These are phyloP conservation scores for Adelges cooleyi DNA, from an alignment of 1,140 invertebrate genomes.

Conservation along the genomic window DNA sequence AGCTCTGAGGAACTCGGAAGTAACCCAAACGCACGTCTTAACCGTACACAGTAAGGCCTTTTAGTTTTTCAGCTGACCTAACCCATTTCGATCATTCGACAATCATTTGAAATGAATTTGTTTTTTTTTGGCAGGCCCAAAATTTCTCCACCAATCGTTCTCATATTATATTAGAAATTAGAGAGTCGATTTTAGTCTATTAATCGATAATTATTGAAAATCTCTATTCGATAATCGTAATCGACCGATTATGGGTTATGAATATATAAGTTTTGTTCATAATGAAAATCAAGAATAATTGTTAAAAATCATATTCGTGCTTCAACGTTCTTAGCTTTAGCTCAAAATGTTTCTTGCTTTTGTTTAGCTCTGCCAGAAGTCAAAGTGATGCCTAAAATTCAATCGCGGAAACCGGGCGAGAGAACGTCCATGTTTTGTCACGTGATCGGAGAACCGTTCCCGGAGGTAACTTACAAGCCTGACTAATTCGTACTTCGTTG, in stretches of 20 bases:
- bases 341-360: constrained; percentile 13
- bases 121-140: too few relatives aligned
- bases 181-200: background rate
- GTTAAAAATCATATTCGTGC: too few relatives aligned
- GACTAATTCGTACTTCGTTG: background rate
- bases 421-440: constrained; percentile 57
- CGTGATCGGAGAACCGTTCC: constrained; percentile 56
- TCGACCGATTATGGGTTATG: too few relatives aligned
- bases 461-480: constrained; percentile 40
- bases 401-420: constrained; percentile 53
- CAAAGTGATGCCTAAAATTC: constrained; percentile 53
- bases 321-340: too few relatives aligned
- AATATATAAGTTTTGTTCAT: too few relatives aligned
- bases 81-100: background rate
- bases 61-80: background rate
- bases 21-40: constrained; percentile 63
- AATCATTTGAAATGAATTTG: background rate
- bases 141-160: too few relatives aligned
- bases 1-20: constrained; percentile 58
- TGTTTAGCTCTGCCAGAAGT: constrained; percentile 54
- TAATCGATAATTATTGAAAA: too few relatives aligned
- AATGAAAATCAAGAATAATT: too few relatives aligned
- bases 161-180: background rate
- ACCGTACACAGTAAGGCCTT: constrained; percentile 60
- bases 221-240: too few relatives aligned